Percentiles rank a stretch among this genome's conserved stretches.
These are phyloP conservation scores for Salvelinus alpinus DNA, from an alignment of 2,113 vertebrate species.

Conservation along the genomic window DNA sequence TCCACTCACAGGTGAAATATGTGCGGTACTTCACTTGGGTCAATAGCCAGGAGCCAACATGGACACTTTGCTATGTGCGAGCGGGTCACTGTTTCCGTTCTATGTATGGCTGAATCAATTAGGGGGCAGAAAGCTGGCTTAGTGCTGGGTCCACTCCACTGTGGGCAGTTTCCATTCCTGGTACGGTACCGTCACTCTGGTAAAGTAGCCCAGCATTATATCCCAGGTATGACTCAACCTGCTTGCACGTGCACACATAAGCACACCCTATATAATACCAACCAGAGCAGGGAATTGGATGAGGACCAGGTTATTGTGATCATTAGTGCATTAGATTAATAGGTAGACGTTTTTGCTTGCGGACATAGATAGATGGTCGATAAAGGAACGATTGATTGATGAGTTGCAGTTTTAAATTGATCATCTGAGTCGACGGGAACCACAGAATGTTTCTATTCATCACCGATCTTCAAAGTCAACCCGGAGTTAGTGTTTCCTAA, in stretches of 20 bases:
- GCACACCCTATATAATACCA: neutral
- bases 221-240: slow-evolving; percentile 37
- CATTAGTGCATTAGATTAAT: neutral
- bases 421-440: slow-evolving; percentile 9
- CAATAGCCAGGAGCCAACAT: too few relatives aligned
- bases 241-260: neutral
- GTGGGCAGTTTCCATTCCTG: slow-evolving; percentile 47
- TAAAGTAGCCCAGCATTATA: slow-evolving; percentile 38
- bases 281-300: neutral
- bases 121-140: too few relatives aligned
- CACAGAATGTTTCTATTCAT: slow-evolving; percentile 2
- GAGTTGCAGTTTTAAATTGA: slow-evolving; percentile 9
- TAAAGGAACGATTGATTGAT: neutral
- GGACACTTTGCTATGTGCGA: too few relatives aligned
- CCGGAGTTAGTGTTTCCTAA: slow-evolving; percentile 37
- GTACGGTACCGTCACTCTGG: slow-evolving; percentile 37
- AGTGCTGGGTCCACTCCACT: neutral
- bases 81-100: too few relatives aligned
- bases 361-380: too few relatives aligned
- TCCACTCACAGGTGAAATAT: too few relatives aligned
- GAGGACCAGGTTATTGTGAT: neutral
- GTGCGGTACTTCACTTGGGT: too few relatives aligned
- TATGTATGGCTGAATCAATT: too few relatives aligned
- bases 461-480: slow-evolving; percentile 24
- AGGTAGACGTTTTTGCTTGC: neutral